Base-by-base conservation (phyloP, 2,113 vertebrate genomes). In the Collichthys lucidus region DNA sequence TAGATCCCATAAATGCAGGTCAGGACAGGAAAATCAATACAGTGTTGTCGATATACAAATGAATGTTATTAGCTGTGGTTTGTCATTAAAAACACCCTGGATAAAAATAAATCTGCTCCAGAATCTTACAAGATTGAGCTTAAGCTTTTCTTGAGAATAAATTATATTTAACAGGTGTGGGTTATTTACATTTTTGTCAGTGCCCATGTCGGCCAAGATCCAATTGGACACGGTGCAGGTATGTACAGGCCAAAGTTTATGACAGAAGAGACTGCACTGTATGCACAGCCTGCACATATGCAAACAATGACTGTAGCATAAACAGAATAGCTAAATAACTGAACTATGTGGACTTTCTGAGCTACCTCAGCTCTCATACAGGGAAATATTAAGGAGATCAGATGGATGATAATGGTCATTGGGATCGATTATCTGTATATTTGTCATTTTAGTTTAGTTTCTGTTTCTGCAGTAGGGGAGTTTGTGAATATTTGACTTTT, bases 401-500 rank as follows among this genome's bases (percentile, higher is more conserved):
- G 15, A 29, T 31, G 49, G 12, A 71, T 66, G 8, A 31, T 26
- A 66, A 26, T 73, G n/a, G 31, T 64, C 35, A 44, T 11, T 19
- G 1, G 6, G 31, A 55, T 75, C 47, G 20, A 56, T 49, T 24
- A 22, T 52, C 19, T 55, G 11, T 3, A 15, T 56, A 50, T 64
- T n/a, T 31, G 19, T 24, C 11, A 16, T 17, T 35, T 42, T n/a
- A 31, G 8, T 35, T 40, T 35, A n/a, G n/a, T n/a, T n/a, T 67
- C 26, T 55, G 11, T 65, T 4, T 12, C 11, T 71, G 55, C 53
- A 66, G 53, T 31, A 11, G 19, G 17, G 29, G 26, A 56, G 42
- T 50, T 60, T 11, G 42, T 16, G 65, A 60, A 35, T n/a, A 44
- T 66, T 72, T 79, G 22, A 77, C 7, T 35, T 76, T 76, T 17